A percentile compares a stretch with the other conserved stretches of the same genome.
phyloP scores from a whole-genome alignment of 2,113 vertebrate species.

The Tringa solitaria region DNA sequence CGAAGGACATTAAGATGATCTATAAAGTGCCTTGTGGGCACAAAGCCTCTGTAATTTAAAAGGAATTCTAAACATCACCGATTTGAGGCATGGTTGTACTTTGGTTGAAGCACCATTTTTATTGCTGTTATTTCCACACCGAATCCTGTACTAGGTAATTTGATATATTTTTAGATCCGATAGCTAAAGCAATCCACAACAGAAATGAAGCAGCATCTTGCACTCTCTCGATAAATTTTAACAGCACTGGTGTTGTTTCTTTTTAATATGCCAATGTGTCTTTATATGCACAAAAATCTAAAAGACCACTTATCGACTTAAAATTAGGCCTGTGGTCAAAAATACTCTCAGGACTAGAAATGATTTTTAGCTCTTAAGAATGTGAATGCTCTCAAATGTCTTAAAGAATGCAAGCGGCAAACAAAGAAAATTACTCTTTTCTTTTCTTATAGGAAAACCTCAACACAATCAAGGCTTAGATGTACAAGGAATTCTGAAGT shows the following conservation, averaged over 20 bases:
- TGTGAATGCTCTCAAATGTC: background rate
- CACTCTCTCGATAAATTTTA: background rate
- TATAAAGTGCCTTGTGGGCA: conserved; percentile 19
- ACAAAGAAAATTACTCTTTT: background rate
- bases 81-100: background rate
- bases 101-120: background rate
- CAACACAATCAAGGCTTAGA: background rate
- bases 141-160: background rate
- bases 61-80: background rate
- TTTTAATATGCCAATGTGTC: background rate
- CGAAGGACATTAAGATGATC: conserved; percentile 42
- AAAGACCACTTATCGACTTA: background rate
- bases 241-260: background rate
- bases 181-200: background rate
- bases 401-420: background rate
- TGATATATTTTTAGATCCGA: background rate
- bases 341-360: background rate
- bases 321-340: background rate
- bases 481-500: background rate
- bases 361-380: background rate
- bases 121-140: background rate
- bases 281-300: background rate
- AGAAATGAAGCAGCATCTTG: conserved; percentile 17
- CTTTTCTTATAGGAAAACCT: background rate
- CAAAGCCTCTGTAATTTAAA: conserved; percentile 8